phyloP scores from a whole-genome alignment of 2,113 vertebrate genomes.

The Cathartes aura region DNA sequence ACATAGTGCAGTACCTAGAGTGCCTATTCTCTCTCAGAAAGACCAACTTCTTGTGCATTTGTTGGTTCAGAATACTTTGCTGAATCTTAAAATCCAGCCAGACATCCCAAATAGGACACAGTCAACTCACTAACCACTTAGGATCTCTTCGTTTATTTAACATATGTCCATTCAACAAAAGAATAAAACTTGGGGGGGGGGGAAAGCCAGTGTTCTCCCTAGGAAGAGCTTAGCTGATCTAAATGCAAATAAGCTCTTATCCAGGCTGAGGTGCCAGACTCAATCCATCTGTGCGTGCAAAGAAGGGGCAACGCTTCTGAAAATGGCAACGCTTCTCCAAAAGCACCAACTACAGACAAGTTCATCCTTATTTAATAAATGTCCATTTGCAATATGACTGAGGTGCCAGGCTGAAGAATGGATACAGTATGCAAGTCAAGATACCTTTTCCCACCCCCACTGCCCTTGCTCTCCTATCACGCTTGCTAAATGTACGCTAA shows the following conservation, averaged over 20 bases:
- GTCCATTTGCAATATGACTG: background rate
- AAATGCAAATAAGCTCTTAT: background rate
- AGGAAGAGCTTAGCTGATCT: background rate
- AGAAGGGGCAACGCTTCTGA: background rate
- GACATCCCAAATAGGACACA: background rate
- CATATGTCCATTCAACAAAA: background rate
- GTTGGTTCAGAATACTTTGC: background rate
- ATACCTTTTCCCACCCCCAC: background rate
- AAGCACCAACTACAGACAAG: background rate
- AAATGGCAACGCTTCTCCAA: background rate
- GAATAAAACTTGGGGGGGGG: background rate
- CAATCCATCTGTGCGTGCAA: background rate
- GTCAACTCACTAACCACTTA: background rate
- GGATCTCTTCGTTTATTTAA: background rate
- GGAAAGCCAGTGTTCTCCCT: background rate
- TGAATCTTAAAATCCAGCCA: background rate
- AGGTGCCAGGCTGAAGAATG: constrained; percentile 8
- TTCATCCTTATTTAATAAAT: background rate
- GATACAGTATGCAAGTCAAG: background rate
- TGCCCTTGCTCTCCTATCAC: constrained; percentile 37
- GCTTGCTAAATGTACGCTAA: constrained; percentile 73
- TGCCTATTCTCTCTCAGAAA: background rate
- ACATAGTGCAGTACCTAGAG: background rate
- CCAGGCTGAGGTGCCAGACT: background rate
- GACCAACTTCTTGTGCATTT: background rate